These are phyloP conservation scores for Tetheella fluctuosa DNA, from an alignment of 2,888 invertebrate genomes.

Conservation along the genomic window DNA sequence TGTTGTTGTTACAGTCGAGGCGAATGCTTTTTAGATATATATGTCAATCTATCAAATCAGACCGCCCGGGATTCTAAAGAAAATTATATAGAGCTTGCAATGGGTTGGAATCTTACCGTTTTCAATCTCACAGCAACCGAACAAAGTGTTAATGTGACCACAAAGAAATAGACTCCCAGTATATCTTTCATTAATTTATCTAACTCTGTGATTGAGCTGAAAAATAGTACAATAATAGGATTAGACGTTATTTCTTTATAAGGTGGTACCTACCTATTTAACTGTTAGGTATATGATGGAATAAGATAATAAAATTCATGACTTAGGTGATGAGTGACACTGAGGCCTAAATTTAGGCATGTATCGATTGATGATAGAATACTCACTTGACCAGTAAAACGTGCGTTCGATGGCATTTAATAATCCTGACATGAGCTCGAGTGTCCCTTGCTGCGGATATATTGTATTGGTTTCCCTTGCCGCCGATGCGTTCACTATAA, in stretches of 20 bases:
- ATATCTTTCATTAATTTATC: constrained; percentile 51
- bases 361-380: constrained; percentile 7
- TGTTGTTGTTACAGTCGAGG: too few species aligned
- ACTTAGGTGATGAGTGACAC: too few species aligned
- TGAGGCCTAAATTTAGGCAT: too few species aligned
- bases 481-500: constrained; percentile 57
- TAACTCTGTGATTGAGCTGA: constrained; percentile 52
- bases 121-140: constrained; percentile 63
- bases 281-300: too few species aligned
- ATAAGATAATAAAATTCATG: too few species aligned
- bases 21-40: too few species aligned
- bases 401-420: constrained; percentile 54
- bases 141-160: constrained; percentile 65
- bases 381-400: constrained; percentile 57
- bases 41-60: not conserved
- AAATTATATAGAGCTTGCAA: not conserved
- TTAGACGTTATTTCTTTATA: not conserved
- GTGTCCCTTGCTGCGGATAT: constrained; percentile 47
- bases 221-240: constrained; percentile 25
- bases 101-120: constrained; percentile 47
- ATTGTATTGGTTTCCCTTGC: constrained; percentile 41
- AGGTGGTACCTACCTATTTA: too few species aligned
- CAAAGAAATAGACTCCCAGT: constrained; percentile 65
- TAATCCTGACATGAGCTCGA: constrained; percentile 59
- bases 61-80: not conserved